These are phyloP conservation scores for Lamprotornis superbus DNA, from an alignment of 2,113 vertebrate genomes.

Conservation along the genomic window DNA sequence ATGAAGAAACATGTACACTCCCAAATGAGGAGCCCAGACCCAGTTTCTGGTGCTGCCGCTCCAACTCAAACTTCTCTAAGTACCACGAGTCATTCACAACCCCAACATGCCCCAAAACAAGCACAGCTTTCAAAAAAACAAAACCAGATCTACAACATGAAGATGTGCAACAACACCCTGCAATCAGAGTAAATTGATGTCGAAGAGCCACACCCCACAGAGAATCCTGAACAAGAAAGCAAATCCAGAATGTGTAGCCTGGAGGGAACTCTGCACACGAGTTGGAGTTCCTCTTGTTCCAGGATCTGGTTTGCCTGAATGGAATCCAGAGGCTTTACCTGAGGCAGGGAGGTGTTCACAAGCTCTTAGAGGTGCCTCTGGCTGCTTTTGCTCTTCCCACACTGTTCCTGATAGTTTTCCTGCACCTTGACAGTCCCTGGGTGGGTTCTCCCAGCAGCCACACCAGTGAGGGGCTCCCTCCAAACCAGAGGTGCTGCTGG, in stretches of 20 bases:
- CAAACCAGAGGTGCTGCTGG: background rate
- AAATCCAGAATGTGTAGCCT: background rate
- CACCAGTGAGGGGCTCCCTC: fast-evolving
- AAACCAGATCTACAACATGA: background rate
- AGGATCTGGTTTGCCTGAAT: background rate
- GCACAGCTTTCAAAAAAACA: background rate
- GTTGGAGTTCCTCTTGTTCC: background rate
- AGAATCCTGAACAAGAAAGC: background rate
- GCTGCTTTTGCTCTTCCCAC: background rate
- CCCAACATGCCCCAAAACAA: background rate
- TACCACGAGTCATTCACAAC: background rate
- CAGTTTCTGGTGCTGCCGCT: background rate
- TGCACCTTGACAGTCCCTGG: background rate
- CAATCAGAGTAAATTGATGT: background rate
- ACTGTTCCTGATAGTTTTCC: background rate
- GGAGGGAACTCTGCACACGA: background rate
- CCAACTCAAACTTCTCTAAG: background rate
- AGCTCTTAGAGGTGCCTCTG: background rate
- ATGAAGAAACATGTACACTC: fast-evolving
- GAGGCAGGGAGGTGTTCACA: background rate
- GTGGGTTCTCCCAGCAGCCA: background rate
- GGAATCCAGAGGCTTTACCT: background rate
- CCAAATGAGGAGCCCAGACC: background rate
- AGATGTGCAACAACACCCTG: background rate
- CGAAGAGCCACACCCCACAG: background rate